phyloP scores from a whole-genome alignment of 2,113 vertebrate genomes.

The Cryptotis parvus region DNA sequence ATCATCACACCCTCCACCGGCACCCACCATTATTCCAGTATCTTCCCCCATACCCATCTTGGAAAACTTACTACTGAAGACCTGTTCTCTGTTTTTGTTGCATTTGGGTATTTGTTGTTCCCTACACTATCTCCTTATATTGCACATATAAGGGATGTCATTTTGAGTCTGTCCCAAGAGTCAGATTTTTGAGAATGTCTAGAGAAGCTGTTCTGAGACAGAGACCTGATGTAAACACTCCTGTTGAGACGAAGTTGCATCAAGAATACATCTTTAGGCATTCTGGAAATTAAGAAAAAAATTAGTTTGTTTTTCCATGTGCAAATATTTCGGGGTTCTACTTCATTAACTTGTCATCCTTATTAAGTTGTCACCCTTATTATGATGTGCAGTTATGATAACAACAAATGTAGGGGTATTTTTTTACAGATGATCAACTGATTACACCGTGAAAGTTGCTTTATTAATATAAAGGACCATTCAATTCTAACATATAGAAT shows the following conservation, averaged over 20 bases:
- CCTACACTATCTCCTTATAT: too few relatives aligned
- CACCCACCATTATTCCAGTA: too few relatives aligned
- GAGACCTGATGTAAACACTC: neutral
- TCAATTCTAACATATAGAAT: neutral
- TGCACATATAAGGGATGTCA: too few relatives aligned
- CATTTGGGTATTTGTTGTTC: too few relatives aligned
- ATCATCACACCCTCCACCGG: too few relatives aligned
- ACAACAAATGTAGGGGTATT: neutral
- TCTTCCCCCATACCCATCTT: too few relatives aligned
- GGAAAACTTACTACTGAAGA: too few relatives aligned
- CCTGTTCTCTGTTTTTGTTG: too few relatives aligned
- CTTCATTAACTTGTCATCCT: neutral
- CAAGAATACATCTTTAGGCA: neutral
- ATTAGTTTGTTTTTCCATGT: neutral
- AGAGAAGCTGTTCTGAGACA: neutral
- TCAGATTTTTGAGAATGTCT: neutral
- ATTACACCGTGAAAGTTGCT: neutral
- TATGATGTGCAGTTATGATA: neutral
- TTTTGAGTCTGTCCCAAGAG: too few relatives aligned
- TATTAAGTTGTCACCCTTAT: conserved; percentile 23
- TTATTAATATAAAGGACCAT: conserved; percentile 1
- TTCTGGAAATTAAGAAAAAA: neutral
- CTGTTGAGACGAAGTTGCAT: neutral
- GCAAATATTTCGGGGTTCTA: neutral
- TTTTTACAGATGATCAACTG: neutral